phyloP scores from a whole-genome alignment of 2,797 vertebrate genomes.

The Fistularia commersonii region DNA sequence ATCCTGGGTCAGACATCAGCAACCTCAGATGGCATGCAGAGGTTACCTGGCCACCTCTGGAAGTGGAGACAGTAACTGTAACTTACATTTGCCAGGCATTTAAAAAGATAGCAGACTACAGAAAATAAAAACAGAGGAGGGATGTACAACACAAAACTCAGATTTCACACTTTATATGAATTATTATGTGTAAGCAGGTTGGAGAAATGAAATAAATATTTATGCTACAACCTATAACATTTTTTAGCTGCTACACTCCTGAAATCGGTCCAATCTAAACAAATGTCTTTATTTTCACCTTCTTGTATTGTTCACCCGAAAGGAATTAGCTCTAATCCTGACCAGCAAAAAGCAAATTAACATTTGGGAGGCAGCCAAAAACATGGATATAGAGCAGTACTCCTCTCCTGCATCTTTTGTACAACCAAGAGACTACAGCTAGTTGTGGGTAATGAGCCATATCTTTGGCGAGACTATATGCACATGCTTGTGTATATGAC shows the following conservation, averaged over 20 bases:
- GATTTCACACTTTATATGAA: no score
- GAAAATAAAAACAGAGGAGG: slow-evolving; percentile 64
- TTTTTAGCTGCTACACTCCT: slow-evolving; percentile 70
- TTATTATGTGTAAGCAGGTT: no score
- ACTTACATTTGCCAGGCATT: no score
- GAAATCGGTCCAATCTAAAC: slow-evolving; percentile 71
- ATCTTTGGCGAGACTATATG: slow-evolving; percentile 51
- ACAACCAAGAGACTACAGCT: slow-evolving; percentile 76
- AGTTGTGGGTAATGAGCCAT: slow-evolving; percentile 78
- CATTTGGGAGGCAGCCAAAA: slow-evolving; percentile 84
- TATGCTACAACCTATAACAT: slow-evolving; percentile 67
- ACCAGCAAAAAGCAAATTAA: slow-evolving; percentile 89
- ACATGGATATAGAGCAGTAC: slow-evolving; percentile 81
- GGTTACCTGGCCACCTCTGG: slow-evolving; percentile 80
- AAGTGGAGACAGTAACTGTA: slow-evolving; percentile 43
- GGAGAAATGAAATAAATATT: no score
- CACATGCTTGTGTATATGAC: slow-evolving; percentile 9
- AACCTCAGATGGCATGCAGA: slow-evolving; percentile 84
- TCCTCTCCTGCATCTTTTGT: slow-evolving; percentile 72
- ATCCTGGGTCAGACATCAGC: slow-evolving; percentile 85
- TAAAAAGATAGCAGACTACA: slow-evolving; percentile 76
- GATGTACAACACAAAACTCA: no score
- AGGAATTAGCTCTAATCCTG: slow-evolving; percentile 87
- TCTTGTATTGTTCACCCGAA: slow-evolving; percentile 80
- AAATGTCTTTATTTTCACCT: slow-evolving; percentile 80